These are phyloP conservation scores for Paralvinella palmiformis DNA, from an alignment of 1,140 invertebrate genomes.

Conservation along the genomic window DNA sequence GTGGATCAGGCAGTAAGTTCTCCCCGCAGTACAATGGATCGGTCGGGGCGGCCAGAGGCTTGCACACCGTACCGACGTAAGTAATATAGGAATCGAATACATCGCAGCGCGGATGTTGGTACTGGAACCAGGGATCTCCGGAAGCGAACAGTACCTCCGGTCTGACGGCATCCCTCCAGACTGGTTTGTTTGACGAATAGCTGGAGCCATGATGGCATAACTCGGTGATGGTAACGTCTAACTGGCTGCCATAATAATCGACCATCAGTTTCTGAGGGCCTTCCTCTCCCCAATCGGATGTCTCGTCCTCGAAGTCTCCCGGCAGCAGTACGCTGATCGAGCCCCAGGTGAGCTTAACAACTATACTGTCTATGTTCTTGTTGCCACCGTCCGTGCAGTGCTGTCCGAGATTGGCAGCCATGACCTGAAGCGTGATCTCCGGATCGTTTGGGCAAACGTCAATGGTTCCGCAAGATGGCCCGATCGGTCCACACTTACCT, in stretches of 20 bases:
- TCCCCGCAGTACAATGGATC: background rate
- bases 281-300: background rate
- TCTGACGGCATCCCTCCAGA: background rate
- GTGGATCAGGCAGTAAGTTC: background rate
- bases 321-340: constrained; percentile 8
- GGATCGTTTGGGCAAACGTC: background rate
- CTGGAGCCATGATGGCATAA: constrained; percentile 13
- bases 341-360: background rate
- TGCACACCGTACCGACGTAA: background rate
- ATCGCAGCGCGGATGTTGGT: constrained; percentile 9
- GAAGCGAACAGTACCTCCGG: constrained; percentile 9
- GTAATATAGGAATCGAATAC: background rate
- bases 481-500: constrained; percentile 3
- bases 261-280: constrained; percentile 7
- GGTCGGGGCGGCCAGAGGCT: background rate
- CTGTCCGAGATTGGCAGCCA: constrained; percentile 10
- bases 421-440: constrained; percentile 1
- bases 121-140: background rate
- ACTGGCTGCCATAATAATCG: constrained; percentile 2
- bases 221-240: background rate
- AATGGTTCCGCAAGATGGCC: constrained; percentile 7
- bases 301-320: constrained; percentile 17
- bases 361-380: constrained; percentile 13
- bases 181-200: constrained; percentile 6
- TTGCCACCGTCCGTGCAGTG: constrained; percentile 6